Evolutionary conservation across 2,113 vertebrate species (phyloP).

Genomic region (Corythoichthys haematopterus): DNA sequence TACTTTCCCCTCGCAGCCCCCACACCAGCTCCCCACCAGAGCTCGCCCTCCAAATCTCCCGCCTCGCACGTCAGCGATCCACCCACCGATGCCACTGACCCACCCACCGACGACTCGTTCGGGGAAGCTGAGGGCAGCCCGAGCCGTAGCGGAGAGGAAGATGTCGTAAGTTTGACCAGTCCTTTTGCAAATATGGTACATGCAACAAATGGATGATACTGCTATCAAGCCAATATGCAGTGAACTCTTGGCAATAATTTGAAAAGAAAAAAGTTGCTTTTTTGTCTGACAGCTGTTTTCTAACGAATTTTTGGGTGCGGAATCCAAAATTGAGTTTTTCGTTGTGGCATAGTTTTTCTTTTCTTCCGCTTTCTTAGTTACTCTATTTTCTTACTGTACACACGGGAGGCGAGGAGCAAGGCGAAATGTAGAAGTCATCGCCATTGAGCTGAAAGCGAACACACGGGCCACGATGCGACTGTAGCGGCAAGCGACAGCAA

Average conservation of each 20-base stretch:
- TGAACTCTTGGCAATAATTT: background rate
- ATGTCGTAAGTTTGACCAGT: conserved; percentile 81
- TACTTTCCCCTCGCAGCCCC: conserved; percentile 73
- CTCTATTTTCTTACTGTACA: no score
- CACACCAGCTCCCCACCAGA: conserved; percentile 89
- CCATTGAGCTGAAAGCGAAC: no score
- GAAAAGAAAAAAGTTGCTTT: no score
- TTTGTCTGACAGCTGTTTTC: no score
- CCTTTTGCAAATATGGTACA: background rate
- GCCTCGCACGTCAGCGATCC: conserved; percentile 89
- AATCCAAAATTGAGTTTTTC: no score
- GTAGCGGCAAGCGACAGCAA: no score
- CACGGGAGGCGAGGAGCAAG: no score
- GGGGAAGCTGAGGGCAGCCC: conserved; percentile 94
- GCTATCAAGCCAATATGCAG: background rate
- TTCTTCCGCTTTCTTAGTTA: no score
- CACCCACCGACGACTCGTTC: conserved; percentile 87
- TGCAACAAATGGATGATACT: background rate
- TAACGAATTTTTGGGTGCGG: no score
- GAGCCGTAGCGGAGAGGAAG: conserved; percentile 92
- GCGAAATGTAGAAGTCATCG: no score
- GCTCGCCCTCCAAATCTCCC: conserved; percentile 93
- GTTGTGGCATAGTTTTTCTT: no score
- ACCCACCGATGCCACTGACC: conserved; percentile 82
- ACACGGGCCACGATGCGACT: no score